These are phyloP conservation scores for Hyalella azteca DNA, from an alignment of 2,888 invertebrate species.

Conservation along the genomic window DNA sequence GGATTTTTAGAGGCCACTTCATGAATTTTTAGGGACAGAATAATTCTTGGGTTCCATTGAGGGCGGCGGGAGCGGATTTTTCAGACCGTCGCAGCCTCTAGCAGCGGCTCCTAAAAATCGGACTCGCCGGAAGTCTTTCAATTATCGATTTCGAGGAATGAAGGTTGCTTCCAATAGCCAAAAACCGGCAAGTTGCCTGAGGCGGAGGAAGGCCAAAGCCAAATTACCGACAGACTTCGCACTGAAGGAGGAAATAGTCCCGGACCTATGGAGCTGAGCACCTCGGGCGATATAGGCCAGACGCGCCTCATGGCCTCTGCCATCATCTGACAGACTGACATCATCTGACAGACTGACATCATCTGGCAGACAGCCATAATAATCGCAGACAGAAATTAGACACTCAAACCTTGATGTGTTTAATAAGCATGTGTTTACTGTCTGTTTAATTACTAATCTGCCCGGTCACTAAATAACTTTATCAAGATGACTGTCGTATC, in stretches of 20 bases:
- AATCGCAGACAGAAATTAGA: too few species aligned
- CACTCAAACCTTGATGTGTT: too few species aligned
- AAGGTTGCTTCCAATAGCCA: conserved; percentile 17
- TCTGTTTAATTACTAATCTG: too few species aligned
- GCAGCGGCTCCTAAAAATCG: conserved; percentile 16
- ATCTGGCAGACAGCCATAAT: too few species aligned
- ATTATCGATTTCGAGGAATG: conserved; percentile 34
- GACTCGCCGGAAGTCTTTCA: conserved; percentile 35
- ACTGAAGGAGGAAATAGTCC: conserved; percentile 22
- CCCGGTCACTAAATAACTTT: too few species aligned
- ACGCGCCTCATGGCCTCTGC: neutral
- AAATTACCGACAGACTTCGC: conserved; percentile 25
- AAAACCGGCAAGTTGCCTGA: conserved; percentile 10
- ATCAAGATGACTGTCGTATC: too few species aligned
- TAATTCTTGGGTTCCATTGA: conserved; percentile 5
- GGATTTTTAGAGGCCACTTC: neutral
- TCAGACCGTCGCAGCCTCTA: neutral
- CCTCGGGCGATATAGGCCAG: neutral
- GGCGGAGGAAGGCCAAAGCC: conserved; percentile 23
- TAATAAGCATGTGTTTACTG: too few species aligned
- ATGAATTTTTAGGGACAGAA: conserved; percentile 1
- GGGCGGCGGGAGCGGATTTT: neutral
- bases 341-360: too few species aligned
- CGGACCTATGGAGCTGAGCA: neutral
- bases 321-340: neutral